Conservation (phyloP, 1,140 invertebrate species). For the Zaprionus tsacasi region DNA sequence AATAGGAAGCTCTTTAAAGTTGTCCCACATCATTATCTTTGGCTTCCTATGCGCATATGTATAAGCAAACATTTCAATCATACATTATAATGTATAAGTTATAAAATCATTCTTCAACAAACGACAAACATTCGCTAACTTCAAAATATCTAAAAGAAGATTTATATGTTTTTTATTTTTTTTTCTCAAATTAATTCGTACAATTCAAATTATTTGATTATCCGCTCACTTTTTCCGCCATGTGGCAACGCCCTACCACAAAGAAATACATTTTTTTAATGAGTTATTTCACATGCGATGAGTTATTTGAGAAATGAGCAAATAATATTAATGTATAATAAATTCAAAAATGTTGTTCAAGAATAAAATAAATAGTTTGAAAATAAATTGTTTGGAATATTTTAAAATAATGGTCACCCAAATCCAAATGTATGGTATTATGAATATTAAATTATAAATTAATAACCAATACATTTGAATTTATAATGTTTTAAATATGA, state of each 20-base stretch:
- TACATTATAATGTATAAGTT: background rate
- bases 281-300: too few relatives aligned
- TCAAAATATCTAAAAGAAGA: background rate
- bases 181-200: background rate
- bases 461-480: background rate
- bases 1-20: conserved; percentile 64
- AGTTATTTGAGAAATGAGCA: too few relatives aligned
- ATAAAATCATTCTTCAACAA: background rate
- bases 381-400: background rate
- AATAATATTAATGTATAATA: too few relatives aligned
- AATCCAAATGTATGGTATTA: background rate
- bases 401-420: conserved; percentile 1
- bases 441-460: background rate
- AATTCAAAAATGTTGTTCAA: background rate
- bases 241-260: conserved; percentile 12
- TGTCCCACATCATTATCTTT: conserved; percentile 24
- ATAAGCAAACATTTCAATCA: too few relatives aligned
- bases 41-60: background rate
- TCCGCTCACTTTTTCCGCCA: background rate
- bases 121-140: background rate
- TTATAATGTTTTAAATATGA: background rate
- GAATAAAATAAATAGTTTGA: background rate
- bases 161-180: background rate
- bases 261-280: background rate
- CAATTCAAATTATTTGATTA: background rate